These are phyloP conservation scores for Riptortus pedestris DNA, from an alignment of 1,140 invertebrate genomes.

Conservation along the genomic window DNA sequence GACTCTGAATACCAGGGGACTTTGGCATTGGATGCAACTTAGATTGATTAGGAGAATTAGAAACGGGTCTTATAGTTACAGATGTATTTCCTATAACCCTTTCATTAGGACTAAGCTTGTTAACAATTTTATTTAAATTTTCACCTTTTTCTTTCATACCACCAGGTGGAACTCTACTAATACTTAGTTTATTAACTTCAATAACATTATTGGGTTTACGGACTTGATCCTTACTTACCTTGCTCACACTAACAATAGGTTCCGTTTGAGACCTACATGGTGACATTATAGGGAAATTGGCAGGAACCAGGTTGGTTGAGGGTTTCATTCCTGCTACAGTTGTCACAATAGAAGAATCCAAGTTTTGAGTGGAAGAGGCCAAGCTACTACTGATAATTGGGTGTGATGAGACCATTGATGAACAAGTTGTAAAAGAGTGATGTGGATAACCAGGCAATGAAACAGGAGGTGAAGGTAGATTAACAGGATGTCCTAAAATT, in stretches of 20 bases:
- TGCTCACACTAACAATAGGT: conserved; percentile 25
- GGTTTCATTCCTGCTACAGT: conserved; percentile 16
- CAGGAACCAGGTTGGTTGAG: conserved; percentile 11
- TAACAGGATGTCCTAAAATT: no score
- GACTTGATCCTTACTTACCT: conserved; percentile 25
- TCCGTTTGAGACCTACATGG: neutral
- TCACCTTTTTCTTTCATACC: conserved; percentile 20
- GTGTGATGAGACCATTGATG: no score
- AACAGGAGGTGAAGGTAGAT: no score
- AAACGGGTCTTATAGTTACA: conserved; percentile 25
- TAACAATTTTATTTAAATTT: conserved; percentile 24
- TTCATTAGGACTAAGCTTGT: conserved; percentile 27
- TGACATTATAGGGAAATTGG: conserved; percentile 2
- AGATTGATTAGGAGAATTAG: neutral
- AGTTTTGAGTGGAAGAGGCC: neutral
- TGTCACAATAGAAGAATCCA: neutral
- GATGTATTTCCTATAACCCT: conserved; percentile 26
- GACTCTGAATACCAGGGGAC: neutral
- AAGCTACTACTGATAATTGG: no score
- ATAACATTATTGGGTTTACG: conserved; percentile 18
- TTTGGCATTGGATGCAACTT: conserved; percentile 18
- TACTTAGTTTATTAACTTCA: conserved; percentile 28
- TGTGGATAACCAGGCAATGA: neutral
- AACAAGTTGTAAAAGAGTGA: no score
- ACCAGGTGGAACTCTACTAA: conserved; percentile 21